These are phyloP conservation scores for Dynastes grantii DNA, from an alignment of 2,888 invertebrate genomes.

Conservation along the genomic window DNA sequence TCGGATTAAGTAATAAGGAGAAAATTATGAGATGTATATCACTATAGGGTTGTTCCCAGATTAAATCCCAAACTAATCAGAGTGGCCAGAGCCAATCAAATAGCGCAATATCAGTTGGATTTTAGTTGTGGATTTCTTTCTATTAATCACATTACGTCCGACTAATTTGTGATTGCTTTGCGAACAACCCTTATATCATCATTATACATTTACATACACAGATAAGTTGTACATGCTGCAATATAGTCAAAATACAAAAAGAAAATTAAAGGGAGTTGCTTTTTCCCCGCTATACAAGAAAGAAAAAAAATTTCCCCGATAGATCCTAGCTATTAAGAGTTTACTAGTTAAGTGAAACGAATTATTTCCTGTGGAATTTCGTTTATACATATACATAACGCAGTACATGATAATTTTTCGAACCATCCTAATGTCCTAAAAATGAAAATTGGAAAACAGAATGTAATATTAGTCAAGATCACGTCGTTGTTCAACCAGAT, in stretches of 20 bases:
- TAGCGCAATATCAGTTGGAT: no score
- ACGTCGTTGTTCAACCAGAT: constrained; percentile 1
- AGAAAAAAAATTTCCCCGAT: not conserved
- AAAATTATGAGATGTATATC: not conserved
- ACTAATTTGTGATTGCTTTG: no score
- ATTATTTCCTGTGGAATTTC: not conserved
- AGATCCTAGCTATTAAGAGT: no score
- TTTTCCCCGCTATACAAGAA: not conserved
- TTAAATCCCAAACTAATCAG: no score
- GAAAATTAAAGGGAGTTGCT: not conserved
- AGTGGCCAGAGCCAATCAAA: no score
- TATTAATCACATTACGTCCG: no score
- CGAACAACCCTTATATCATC: not conserved
- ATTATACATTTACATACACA: not conserved
- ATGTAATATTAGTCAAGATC: not conserved
- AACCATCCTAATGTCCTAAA: no score
- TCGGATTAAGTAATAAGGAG: constrained; percentile 10
- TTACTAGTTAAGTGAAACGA: not conserved
- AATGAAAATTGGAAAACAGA: not conserved
- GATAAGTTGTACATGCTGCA: not conserved
- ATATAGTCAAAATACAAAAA: not conserved
- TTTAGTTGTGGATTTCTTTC: no score
- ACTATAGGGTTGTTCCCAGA: not conserved
- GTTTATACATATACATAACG: not conserved
- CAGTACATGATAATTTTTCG: not conserved